Evolutionary conservation across 2,888 invertebrate species (phyloP).

Genomic region (Cremastobaeus sp.): DNA sequence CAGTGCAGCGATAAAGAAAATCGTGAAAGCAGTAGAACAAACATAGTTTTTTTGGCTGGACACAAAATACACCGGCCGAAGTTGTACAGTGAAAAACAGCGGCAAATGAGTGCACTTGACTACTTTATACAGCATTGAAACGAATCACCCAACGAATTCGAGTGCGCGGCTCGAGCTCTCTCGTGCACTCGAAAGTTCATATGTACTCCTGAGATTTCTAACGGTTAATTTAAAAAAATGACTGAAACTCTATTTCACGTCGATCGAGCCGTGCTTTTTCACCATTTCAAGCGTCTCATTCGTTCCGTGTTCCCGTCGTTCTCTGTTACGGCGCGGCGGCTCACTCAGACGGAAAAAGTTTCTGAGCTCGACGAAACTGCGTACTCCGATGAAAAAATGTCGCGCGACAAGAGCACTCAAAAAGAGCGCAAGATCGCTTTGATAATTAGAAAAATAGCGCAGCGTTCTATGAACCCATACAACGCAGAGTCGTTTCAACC

Average conservation of each 20-base stretch:
- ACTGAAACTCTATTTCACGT: conserved; percentile 34
- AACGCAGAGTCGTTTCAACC: too few relatives aligned
- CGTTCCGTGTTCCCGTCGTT: conserved; percentile 27
- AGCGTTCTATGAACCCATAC: too few relatives aligned
- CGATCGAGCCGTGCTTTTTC: conserved; percentile 36
- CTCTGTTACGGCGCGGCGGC: conserved; percentile 10
- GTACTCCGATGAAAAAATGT: conserved; percentile 32
- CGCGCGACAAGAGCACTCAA: conserved; percentile 18
- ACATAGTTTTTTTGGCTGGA: conserved; percentile 22
- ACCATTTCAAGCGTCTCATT: conserved; percentile 31
- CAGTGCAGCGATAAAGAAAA: conserved; percentile 27
- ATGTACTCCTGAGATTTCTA: conserved; percentile 54
- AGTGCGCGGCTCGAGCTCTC: conserved; percentile 30
- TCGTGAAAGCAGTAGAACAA: conserved; percentile 22
- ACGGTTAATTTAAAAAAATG: conserved; percentile 49
- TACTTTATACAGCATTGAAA: conserved; percentile 52
- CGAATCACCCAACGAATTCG: conserved; percentile 47
- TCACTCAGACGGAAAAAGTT: conserved; percentile 23
- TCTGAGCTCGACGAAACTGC: conserved; percentile 26
- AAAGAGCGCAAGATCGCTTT: conserved; percentile 24
- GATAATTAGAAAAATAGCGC: too few relatives aligned
- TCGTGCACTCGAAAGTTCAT: conserved; percentile 45
- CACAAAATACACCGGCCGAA: conserved; percentile 21
- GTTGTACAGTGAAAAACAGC: conserved; percentile 41
- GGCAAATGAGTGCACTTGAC: conserved; percentile 52